These are phyloP conservation scores for Alosa sapidissima DNA, from an alignment of 2,797 vertebrate species.

Conservation along the genomic window DNA sequence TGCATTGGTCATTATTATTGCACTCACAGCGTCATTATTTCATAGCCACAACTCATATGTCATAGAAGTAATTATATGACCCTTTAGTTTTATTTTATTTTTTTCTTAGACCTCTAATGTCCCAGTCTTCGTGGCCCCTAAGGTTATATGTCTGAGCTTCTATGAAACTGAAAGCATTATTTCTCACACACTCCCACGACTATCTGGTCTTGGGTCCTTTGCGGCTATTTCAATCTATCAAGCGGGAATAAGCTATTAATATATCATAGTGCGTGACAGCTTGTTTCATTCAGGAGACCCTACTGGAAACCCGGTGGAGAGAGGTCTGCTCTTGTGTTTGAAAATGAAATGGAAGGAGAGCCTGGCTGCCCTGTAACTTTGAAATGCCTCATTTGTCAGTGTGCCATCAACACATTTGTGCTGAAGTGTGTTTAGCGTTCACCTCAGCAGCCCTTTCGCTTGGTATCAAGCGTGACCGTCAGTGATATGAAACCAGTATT, in stretches of 20 bases:
- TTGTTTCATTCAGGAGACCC: neutral
- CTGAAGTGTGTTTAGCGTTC: neutral
- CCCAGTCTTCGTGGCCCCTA: neutral
- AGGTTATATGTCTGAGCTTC: neutral
- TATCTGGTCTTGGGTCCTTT: neutral
- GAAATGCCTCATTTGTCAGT: neutral
- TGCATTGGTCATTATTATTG: too few species aligned
- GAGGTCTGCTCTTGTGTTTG: neutral
- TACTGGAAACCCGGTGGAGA: neutral
- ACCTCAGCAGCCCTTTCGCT: neutral
- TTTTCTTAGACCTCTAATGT: neutral
- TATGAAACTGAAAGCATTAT: neutral
- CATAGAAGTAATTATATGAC: neutral
- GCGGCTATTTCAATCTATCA: neutral
- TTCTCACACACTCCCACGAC: neutral
- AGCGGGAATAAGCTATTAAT: neutral
- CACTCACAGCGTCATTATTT: too few species aligned
- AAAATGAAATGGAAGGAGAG: neutral
- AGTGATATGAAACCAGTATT: neutral
- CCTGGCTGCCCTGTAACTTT: neutral
- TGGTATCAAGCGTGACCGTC: neutral
- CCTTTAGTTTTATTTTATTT: neutral
- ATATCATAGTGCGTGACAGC: neutral
- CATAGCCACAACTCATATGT: neutral
- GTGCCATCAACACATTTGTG: neutral